phyloP scores from a whole-genome alignment of 2,113 vertebrate genomes.

The Sakesphorus luctuosus region DNA sequence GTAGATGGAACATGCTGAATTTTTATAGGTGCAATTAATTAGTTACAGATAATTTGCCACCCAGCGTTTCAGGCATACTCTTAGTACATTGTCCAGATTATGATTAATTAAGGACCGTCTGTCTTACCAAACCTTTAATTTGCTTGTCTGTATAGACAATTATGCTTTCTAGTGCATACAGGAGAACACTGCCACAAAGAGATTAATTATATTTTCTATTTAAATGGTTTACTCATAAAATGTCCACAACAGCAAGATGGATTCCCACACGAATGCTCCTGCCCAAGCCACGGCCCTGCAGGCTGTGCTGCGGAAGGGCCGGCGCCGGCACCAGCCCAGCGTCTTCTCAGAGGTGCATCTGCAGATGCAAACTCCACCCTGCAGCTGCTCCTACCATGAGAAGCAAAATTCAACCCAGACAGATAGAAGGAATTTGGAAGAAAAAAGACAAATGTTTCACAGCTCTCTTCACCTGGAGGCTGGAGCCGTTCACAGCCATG shows the following conservation, averaged over 20 bases:
- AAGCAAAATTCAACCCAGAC: slow-evolving; percentile 12
- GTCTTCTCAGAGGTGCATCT: not conserved
- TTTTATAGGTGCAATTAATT: slow-evolving; percentile 14
- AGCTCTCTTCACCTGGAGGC: slow-evolving; percentile 27
- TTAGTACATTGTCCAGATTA: slow-evolving; percentile 2
- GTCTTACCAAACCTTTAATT: slow-evolving; percentile 29
- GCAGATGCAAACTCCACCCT: slow-evolving; percentile 5
- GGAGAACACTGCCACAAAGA: not conserved
- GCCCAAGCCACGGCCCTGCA: fast-evolving
- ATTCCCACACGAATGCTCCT: not conserved
- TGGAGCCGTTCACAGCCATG: not conserved
- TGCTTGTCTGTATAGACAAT: slow-evolving; percentile 14
- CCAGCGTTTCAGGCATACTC: not conserved
- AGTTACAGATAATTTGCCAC: slow-evolving; percentile 33
- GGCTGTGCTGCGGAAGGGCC: not conserved
- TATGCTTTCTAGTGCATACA: not conserved
- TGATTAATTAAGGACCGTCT: not conserved
- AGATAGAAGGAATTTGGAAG: slow-evolving; percentile 26
- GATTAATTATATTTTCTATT: slow-evolving; percentile 34
- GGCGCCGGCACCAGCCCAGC: not conserved
- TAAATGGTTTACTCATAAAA: not conserved
- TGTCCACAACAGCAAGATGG: not conserved
- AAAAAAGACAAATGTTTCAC: not conserved
- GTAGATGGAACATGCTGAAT: not conserved
- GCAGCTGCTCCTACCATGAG: not conserved